Evolutionary conservation across 1,140 invertebrate genomes (phyloP), one percentile per base, ranked within the genome.

Genomic region (Drosophila miranda): DNA sequence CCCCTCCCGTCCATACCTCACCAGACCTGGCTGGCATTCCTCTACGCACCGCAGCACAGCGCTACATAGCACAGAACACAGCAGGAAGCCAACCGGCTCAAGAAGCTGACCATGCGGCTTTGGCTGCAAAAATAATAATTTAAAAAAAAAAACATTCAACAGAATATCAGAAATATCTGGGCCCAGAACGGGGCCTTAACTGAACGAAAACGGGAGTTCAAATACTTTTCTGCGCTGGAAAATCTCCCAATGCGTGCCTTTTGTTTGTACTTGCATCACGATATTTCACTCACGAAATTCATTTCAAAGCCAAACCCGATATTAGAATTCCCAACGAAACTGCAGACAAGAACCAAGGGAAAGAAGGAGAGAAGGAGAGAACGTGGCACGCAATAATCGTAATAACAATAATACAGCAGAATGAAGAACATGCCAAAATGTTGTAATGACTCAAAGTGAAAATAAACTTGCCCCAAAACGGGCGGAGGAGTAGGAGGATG

Each of bases 201-300:
- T 11, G 30, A 9, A 9, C 30, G 30, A 34, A 34, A 34, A 34
- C 30, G 8, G 58, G 71, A 86, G 77, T 78, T 87, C 68, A 86
- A 74, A 87, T 87, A 86, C 69, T 81, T 86, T 71, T 57, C 51
- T 43, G 14, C 11, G 11, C 50, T 53, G 46, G 43, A 28, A 81
- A 80, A 73, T 62, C 69, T 69, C 49, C 77, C 76, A 74, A 76
- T 67, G 60, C 69, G 63, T 38, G 60, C 46, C 75, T 64, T 82
- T 59, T 80, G 60, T 80, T 77, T 75, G 9, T 51, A 54, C 52
- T 75, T 75, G 62, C 75, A 74, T 77, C 77, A 86, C 70, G 64
- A 74, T 86, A 86, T 86, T 86, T 86, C 75, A 72, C 82, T 87
- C 82, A 86, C 82, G 82, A 86, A 86, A 75, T 86, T 86, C 74